Evolutionary conservation across 2,113 vertebrate genomes (phyloP).

Genomic region (Vanacampus margaritifer): DNA sequence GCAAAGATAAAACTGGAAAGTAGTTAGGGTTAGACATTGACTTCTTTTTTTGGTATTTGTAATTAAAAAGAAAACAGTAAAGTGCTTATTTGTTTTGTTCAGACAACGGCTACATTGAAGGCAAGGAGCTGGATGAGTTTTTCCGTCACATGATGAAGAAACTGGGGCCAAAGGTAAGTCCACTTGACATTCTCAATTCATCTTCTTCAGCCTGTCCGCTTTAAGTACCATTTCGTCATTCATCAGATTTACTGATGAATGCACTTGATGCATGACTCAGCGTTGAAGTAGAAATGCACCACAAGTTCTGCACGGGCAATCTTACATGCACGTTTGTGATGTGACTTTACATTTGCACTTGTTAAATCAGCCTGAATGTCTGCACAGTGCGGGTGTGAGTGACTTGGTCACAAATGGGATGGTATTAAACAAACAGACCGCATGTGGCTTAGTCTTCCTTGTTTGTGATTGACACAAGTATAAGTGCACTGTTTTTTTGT

Average conservation of each 20-base stretch:
- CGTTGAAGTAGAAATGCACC: not conserved
- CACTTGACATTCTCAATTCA: slow-evolving; percentile 1
- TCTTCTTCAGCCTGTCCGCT: not conserved
- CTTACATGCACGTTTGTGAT: not conserved
- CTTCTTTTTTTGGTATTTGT: not conserved
- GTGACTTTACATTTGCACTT: not conserved
- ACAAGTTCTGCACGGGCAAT: not conserved
- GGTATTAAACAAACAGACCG: slow-evolving; percentile 35
- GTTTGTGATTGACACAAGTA: slow-evolving; percentile 21
- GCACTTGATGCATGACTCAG: not conserved
- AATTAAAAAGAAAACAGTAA: not conserved
- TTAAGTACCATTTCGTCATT: not conserved
- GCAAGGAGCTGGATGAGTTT: slow-evolving; percentile 88
- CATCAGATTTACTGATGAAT: not conserved
- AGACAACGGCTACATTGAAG: slow-evolving; percentile 96
- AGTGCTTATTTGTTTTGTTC: slow-evolving; percentile 4
- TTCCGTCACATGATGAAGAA: slow-evolving; percentile 82
- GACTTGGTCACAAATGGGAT: slow-evolving; percentile 38
- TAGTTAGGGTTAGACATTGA: not conserved
- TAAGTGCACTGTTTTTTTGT: not conserved
- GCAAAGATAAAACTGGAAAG: not conserved
- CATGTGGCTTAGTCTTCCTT: slow-evolving; percentile 27
- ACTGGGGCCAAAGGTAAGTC: slow-evolving; percentile 77
- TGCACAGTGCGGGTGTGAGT: not conserved
- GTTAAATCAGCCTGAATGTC: not conserved